Evolutionary conservation across 2,888 invertebrate genomes (phyloP).

Genomic region (Pegoplata infirma): DNA sequence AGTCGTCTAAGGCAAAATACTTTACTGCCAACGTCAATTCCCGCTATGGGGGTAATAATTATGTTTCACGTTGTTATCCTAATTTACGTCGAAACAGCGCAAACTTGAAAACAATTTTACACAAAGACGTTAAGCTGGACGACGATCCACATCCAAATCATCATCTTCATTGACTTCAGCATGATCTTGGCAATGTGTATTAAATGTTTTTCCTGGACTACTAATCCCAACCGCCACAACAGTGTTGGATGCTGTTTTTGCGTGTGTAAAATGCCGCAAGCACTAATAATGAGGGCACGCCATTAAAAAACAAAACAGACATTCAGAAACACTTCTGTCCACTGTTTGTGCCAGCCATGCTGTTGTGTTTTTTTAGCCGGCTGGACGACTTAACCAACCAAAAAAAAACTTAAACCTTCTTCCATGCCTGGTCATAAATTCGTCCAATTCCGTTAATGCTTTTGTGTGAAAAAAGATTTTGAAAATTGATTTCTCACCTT

Average conservation of each 20-base stretch:
- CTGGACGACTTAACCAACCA: constrained; percentile 25
- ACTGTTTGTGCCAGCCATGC: constrained; percentile 4
- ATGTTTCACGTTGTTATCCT: constrained; percentile 76
- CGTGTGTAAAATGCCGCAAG: constrained; percentile 59
- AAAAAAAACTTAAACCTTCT: constrained; percentile 41
- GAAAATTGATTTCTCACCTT: constrained; percentile 76
- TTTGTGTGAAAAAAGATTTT: constrained; percentile 68
- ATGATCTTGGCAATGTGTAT: constrained; percentile 26
- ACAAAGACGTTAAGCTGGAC: constrained; percentile 44
- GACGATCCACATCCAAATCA: constrained; percentile 12
- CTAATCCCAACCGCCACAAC: constrained; percentile 16
- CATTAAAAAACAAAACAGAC: constrained; percentile 64
- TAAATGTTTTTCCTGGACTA: constrained; percentile 37
- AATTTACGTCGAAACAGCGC: constrained; percentile 72
- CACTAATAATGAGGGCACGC: constrained; percentile 63
- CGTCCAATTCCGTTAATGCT: constrained; percentile 56
- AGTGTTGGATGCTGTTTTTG: constrained; percentile 43
- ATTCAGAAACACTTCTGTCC: constrained; percentile 64
- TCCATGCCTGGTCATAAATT: constrained; percentile 43
- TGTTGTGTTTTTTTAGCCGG: constrained; percentile 32
- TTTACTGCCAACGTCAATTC: constrained; percentile 13
- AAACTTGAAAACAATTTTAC: constrained; percentile 59
- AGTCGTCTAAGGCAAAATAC: constrained; percentile 17
- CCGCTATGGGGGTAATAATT: constrained; percentile 69
- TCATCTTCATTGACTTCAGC: constrained; percentile 10